Percentiles rank a stretch among this genome's conserved stretches.
Evolutionary conservation across 2,113 vertebrate species (phyloP).

Genomic region (Gyps fulvus): DNA sequence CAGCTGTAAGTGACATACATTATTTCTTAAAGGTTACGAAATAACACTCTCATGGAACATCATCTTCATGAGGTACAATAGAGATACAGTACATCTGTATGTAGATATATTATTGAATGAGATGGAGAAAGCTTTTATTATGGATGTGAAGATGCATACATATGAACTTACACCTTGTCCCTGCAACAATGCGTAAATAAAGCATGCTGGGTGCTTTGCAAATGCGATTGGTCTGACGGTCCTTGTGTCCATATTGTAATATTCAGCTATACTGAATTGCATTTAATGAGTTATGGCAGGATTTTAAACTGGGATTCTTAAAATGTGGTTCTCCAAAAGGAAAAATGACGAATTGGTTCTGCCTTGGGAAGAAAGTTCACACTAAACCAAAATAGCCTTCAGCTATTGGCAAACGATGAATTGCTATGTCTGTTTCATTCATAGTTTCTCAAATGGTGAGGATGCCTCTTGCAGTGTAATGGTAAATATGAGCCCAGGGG

Average conservation of each 20-base stretch:
- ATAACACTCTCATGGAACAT: neutral
- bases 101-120: neutral
- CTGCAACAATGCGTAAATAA: neutral
- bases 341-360: neutral
- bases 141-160: neutral
- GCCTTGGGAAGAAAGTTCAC: neutral
- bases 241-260: neutral
- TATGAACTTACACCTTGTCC: rapidly evolving
- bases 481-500: neutral
- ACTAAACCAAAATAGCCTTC: neutral
- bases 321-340: neutral
- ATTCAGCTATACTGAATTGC: neutral
- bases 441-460: neutral
- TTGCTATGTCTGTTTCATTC: neutral
- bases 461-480: neutral
- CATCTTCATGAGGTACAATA: neutral
- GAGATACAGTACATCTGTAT: neutral
- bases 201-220: neutral
- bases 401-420: neutral
- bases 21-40: neutral
- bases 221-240: neutral
- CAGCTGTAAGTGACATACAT: neutral
- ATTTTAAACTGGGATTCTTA: neutral
- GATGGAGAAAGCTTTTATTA: neutral
- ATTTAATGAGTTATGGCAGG: neutral